phyloP scores from a whole-genome alignment of 2,888 invertebrate genomes.

The Trachelus stipa region DNA sequence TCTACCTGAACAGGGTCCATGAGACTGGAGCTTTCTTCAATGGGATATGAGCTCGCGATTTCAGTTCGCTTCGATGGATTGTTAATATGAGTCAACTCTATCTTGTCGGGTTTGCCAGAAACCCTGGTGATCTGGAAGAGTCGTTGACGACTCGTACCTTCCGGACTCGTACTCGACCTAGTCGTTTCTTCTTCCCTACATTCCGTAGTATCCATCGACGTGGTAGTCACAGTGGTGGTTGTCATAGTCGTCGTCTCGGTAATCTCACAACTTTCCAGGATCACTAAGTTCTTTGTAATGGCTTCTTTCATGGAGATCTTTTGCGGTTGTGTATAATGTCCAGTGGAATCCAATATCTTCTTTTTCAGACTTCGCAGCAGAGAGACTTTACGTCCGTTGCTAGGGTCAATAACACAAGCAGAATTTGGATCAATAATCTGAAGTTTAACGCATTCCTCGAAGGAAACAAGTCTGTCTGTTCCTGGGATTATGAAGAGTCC shows the following conservation, averaged over 20 bases:
- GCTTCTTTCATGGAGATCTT: slow-evolving; percentile 81
- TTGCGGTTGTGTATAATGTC: slow-evolving; percentile 75
- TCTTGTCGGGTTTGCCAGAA: slow-evolving; percentile 77
- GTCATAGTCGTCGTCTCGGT: neutral
- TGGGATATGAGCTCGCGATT: slow-evolving; percentile 62
- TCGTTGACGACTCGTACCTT: slow-evolving; percentile 71
- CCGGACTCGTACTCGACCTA: slow-evolving; percentile 60
- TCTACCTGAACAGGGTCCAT: slow-evolving; percentile 80
- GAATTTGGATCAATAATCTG: slow-evolving; percentile 88
- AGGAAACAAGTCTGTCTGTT: slow-evolving; percentile 84
- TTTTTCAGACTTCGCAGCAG: slow-evolving; percentile 81
- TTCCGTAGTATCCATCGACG: neutral
- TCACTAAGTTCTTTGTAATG: slow-evolving; percentile 74
- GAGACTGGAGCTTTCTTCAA: slow-evolving; percentile 62
- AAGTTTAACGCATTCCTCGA: slow-evolving; percentile 88
- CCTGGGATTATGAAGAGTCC: slow-evolving; percentile 90
- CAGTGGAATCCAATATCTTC: slow-evolving; percentile 81
- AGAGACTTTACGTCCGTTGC: slow-evolving; percentile 76
- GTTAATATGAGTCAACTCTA: slow-evolving; percentile 75
- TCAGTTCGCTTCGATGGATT: slow-evolving; percentile 65
- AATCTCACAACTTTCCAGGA: slow-evolving; percentile 67
- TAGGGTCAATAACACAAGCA: slow-evolving; percentile 83
- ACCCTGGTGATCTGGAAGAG: slow-evolving; percentile 80
- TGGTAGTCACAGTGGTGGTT: neutral
- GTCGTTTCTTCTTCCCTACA: slow-evolving; percentile 65